Evolutionary conservation across 1,140 invertebrate genomes (phyloP), one percentile per base, ranked within the genome.

Genomic region (Matsumurasca onukii): DNA sequence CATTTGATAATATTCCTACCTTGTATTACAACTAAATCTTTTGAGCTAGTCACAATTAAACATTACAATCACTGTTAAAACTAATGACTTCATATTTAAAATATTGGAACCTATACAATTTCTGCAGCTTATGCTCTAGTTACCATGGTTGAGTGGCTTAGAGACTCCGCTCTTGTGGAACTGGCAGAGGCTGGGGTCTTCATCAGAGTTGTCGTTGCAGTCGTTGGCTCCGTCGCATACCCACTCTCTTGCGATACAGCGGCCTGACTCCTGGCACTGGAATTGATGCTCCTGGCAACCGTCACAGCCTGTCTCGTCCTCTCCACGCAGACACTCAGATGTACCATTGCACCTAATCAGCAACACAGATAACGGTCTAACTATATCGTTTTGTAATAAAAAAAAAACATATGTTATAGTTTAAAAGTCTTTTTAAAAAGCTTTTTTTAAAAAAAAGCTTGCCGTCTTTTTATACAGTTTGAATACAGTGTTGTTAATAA

Each of bases 191-290:
- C 25, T 24, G 20, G 48, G 27, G 13, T 79, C 67, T 79, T 91
- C 90, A 77, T 91, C 90, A 61, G 85, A 85, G 48, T 81, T 79
- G 76, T 91, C 90, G 0, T 73, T 72, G 76, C 90, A 91, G 76
- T 91, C 89, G 65, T 82, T 77, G 1, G 65, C 67, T 25, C 84
- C 83, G 75, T 91, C 88, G 76, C 90, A 91, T 63, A 80, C 77
- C 86, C 88, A 90, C 59, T 84, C 77, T 1, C 77, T 77, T 15
- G 80, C 81, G 67, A 91, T 83, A 75, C 89, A 91, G 59, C 82
- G 80, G 17, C 82, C 81, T 71, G 85, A 82, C 1, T 71, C 52
- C 59, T 81, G 81, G 72, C 89, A 91, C 45, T 82, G 79, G 68
- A 86, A 83, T 72, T 80, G 81, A 2, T 78, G 78, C 1, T 78